phyloP scores from a whole-genome alignment of 2,113 vertebrate species.

The Psittacula cyanocephala region DNA sequence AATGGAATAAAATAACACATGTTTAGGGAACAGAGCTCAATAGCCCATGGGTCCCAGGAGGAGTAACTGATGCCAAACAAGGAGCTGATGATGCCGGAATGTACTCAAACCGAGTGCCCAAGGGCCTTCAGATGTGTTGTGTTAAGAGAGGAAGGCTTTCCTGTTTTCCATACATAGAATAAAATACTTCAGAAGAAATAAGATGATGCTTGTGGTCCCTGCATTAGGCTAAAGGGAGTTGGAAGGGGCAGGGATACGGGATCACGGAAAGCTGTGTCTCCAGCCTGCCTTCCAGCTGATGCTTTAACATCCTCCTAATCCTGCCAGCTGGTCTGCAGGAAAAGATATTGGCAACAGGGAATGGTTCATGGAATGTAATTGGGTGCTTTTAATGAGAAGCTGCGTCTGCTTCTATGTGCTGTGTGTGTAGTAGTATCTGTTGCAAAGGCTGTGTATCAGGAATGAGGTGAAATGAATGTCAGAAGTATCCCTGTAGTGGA shows the following conservation, averaged over 20 bases:
- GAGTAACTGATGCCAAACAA: background rate
- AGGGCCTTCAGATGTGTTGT: background rate
- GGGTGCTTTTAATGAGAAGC: background rate
- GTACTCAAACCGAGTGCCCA: rapidly evolving
- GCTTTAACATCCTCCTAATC: background rate
- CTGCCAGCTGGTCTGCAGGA: background rate
- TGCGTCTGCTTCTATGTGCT: background rate
- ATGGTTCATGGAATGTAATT: background rate
- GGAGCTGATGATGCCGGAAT: rapidly evolving
- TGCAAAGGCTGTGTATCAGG: background rate
- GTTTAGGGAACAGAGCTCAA: background rate
- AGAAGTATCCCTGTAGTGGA: background rate
- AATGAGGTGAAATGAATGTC: background rate
- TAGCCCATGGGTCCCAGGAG: background rate
- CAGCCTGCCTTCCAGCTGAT: background rate
- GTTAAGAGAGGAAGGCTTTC: background rate
- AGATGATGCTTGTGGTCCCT: too few relatives aligned
- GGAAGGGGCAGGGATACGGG: background rate
- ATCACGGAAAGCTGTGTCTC: background rate
- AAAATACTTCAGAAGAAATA: background rate
- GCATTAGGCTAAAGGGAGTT: background rate
- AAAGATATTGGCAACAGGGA: background rate
- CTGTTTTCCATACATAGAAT: rapidly evolving
- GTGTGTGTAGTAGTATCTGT: too few relatives aligned
- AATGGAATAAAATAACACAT: background rate